Evolutionary conservation across 2,113 vertebrate species (phyloP), one percentile per base, ranked within the genome.

Genomic region (Aspidoscelis tigris): DNA sequence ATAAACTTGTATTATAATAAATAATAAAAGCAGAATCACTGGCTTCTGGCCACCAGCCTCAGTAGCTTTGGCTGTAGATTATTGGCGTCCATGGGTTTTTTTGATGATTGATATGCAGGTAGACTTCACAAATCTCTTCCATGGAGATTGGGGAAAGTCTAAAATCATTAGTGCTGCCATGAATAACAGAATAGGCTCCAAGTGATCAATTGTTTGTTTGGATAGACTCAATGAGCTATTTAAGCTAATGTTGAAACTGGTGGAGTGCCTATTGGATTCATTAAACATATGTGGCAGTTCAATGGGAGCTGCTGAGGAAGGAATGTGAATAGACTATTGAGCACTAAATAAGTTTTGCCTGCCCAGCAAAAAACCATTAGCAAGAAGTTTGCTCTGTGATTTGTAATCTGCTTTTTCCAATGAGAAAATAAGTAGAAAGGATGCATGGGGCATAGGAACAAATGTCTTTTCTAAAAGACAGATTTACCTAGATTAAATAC

Each of bases 51-150:
- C 86, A 39, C 47, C 84, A 68, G 88, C 80, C 26, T 78, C 44
- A 87, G 80, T 83, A 2, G 2, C 41, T 92, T 69, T 84, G 5
- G 33, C 85, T 84, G 78, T 90, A 82, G 76, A 26, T 89, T 92
- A 91, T 84, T 73, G 80, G 80, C 66, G 53, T 11, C 68, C 75
- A 24, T 81, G 53, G 55, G 90, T 90, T 91, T 91, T 78, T 61
- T 61, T 88, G 77, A 91, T 90, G 83, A 91, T 83, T 75, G 76
- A 91, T 91, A 84, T 0, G 0, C 14, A 20, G 64, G 47, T 88
- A 21, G 14, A 10, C 22, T 78, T 88, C 41, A 83, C 53, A 82
- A 5, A 7, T 87, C 68, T 87, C 10, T 69, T 87, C 33, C 82
- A 7, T 7, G 26, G 76, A 84, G 73, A 81, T 80, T 78, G 71